Base-by-base conservation (phyloP, 2,113 vertebrate genomes). In the Sander vitreus region DNA sequence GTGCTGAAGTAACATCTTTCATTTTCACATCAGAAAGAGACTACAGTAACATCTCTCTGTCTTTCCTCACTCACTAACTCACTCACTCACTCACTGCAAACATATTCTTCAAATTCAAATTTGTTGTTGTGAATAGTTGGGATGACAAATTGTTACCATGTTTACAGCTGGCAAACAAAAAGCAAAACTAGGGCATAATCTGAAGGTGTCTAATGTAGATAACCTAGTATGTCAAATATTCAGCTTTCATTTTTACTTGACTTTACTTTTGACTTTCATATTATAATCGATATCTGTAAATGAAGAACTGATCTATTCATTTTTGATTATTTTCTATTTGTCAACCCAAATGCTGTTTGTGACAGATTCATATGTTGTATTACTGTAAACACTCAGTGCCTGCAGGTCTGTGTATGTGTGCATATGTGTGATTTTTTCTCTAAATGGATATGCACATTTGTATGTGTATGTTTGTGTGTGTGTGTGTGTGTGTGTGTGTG, bases 351-450 rank as follows among this genome's bases (percentile, higher is more conserved):
- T 65, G 39, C 4, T 21, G 39, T 55, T 50, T 43, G 54, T 60
- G n/a, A 54, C 59, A 51, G 21, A 57, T 48, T 65, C 1, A 78
- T 55, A 62, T 70, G 54, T 36, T 60, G 6, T 14, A 47, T 58
- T 15, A 25, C 6, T 33, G 33, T 33, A 33, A 53, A 67, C 33
- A 59, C 14, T 59, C 8, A 51, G 4, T 43, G 23, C 15, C 54
- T 45, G 36, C 19, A 54, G 33, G 25, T 65, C 50, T 47, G 21
- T 66, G 50, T 12, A 2, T 64, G 25, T 54, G 14, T 62, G 63
- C 33, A 33, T 33, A 33, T 33, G 33, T 33, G 33, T 33, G 33
- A 33, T 33, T 33, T 6, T 27, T 27, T 30, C 30, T 30, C 3
- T 30, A 30, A 30, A 30, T 30, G 30, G 30, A 30, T 30, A 30